Evolutionary conservation across 2,797 vertebrate species (phyloP).

Genomic region (Graptemys geographica): DNA sequence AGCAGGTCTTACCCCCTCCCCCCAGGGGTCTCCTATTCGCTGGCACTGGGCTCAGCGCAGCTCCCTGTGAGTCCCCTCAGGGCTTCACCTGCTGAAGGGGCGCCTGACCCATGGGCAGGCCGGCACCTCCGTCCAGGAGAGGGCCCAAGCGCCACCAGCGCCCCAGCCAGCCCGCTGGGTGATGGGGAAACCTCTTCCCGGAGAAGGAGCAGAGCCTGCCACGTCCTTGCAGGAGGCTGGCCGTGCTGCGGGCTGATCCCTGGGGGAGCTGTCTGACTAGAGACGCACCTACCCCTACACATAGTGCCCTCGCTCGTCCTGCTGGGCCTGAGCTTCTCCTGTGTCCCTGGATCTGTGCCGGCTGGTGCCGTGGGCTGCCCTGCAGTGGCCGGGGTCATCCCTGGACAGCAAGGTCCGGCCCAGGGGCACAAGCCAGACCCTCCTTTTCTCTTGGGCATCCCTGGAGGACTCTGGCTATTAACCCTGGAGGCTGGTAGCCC

Average conservation of each 20-base stretch:
- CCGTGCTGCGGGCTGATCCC: not conserved
- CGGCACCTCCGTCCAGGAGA: not conserved
- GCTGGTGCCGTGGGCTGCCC: not conserved
- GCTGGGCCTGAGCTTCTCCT: not conserved
- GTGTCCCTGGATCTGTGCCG: not conserved
- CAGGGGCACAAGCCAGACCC: not conserved
- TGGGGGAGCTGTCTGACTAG: not conserved
- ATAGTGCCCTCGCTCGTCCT: not conserved
- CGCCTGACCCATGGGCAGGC: too few relatives aligned
- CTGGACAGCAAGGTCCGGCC: not conserved
- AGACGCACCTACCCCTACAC: not conserved
- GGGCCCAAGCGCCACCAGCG: not conserved
- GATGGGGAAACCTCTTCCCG: not conserved
- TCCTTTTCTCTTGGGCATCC: not conserved
- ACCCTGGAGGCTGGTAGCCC: not conserved
- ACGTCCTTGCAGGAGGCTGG: accelerated
- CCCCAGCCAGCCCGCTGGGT: not conserved
- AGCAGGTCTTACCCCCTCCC: not conserved
- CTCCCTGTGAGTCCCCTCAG: not conserved
- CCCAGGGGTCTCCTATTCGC: too few relatives aligned
- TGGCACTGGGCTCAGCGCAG: not conserved
- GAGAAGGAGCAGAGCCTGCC: not conserved
- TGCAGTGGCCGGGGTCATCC: not conserved
- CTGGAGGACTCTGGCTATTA: not conserved
- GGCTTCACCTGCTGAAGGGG: not conserved